phyloP scores from a whole-genome alignment of 2,888 invertebrate species.

The Dexiosoma caninum region DNA sequence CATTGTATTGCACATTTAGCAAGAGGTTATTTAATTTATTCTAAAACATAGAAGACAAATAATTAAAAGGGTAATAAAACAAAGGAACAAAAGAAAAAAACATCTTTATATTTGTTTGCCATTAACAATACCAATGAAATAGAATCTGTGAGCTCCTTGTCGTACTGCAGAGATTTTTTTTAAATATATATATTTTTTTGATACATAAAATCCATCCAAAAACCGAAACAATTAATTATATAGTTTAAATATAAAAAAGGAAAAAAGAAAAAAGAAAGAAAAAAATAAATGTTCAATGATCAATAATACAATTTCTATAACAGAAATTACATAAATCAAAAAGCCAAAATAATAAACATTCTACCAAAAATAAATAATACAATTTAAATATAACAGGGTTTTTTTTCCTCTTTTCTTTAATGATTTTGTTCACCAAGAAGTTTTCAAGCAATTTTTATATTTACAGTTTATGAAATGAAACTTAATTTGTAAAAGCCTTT shows the following conservation, averaged over 20 bases:
- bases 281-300: slow-evolving; percentile 56
- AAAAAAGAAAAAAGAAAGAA: slow-evolving; percentile 53
- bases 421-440: slow-evolving; percentile 14
- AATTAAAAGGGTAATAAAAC: slow-evolving; percentile 29
- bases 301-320: slow-evolving; percentile 43
- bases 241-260: slow-evolving; percentile 27
- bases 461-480: slow-evolving; percentile 17
- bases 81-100: slow-evolving; percentile 48
- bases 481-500: not conserved
- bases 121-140: slow-evolving; percentile 77
- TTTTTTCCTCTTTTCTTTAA: too few relatives aligned
- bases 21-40: slow-evolving; percentile 43
- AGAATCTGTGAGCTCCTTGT: slow-evolving; percentile 79
- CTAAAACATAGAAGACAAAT: slow-evolving; percentile 19
- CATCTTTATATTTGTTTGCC: slow-evolving; percentile 48
- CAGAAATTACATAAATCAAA: slow-evolving; percentile 32
- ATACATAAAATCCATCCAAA: slow-evolving; percentile 47
- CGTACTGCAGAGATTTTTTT: slow-evolving; percentile 77
- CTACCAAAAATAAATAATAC: not conserved
- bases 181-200: slow-evolving; percentile 16
- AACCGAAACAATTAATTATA: slow-evolving; percentile 47
- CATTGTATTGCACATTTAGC: slow-evolving; percentile 42
- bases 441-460: slow-evolving; percentile 48
- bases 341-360: slow-evolving; percentile 14
- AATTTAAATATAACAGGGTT: slow-evolving; percentile 26